phyloP scores from a whole-genome alignment of 2,888 invertebrate genomes.

The Steromphala cineraria region DNA sequence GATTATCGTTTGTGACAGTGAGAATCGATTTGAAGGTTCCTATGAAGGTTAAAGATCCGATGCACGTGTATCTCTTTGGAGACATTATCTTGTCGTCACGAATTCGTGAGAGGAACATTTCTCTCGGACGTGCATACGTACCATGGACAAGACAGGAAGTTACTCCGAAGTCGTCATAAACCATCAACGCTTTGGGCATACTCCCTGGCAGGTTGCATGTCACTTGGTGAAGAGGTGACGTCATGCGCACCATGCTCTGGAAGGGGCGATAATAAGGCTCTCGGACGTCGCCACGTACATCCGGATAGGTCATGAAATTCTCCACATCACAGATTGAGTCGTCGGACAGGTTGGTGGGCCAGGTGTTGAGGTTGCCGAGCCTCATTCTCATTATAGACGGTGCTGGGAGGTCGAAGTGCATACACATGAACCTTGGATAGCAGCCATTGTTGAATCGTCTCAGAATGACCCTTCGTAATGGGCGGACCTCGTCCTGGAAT shows the following conservation, averaged over 20 bases:
- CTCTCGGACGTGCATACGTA: not conserved
- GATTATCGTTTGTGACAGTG: conserved; percentile 14
- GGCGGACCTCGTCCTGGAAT: conserved; percentile 26
- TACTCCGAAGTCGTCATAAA: conserved; percentile 22
- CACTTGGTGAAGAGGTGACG: conserved; percentile 7
- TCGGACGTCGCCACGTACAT: conserved; percentile 32
- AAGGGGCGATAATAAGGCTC: conserved; percentile 32
- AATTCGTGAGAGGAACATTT: conserved; percentile 12
- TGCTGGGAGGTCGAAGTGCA: conserved; percentile 45
- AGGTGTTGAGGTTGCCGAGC: conserved; percentile 36
- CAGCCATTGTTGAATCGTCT: conserved; percentile 45
- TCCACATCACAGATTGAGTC: conserved; percentile 40
- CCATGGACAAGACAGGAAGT: conserved; percentile 24
- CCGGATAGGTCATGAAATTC: conserved; percentile 44
- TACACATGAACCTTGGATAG: conserved; percentile 47
- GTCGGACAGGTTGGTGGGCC: conserved; percentile 42
- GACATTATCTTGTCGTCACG: not conserved
- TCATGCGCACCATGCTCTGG: conserved; percentile 34
- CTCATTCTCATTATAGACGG: conserved; percentile 39
- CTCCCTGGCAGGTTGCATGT: conserved; percentile 28
- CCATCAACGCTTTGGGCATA: conserved; percentile 13
- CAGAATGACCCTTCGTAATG: conserved; percentile 36
- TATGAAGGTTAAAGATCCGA: conserved; percentile 30
- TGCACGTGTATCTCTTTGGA: conserved; percentile 20
- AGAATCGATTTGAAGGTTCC: conserved; percentile 25